Evolutionary conservation across 2,113 vertebrate species (phyloP), one percentile per base, ranked within the genome.

Genomic region (Mesocricetus auratus): DNA sequence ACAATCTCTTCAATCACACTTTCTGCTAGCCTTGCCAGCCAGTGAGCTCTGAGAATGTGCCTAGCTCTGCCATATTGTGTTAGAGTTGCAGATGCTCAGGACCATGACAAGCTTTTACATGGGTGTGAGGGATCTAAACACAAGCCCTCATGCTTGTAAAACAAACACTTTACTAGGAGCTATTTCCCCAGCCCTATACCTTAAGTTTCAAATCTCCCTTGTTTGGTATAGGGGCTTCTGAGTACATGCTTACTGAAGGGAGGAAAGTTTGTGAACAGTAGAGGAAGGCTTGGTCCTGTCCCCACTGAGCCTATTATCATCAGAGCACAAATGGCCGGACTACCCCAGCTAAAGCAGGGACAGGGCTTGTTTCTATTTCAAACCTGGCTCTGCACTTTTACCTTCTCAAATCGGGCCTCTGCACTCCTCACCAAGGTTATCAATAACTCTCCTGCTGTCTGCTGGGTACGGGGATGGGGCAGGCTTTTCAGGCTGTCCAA

Each of bases 331-430:
- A 47, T 15, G 69, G 9, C 39, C 42, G n/a, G 33, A 81, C 15
- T 26, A 56, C 7, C 58, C 64, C 17, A 64, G 60, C 53, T 62
- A 19, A 7, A 47, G 42, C 36, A 10, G 15, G 29, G 85, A 56
- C 45, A 88, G 47, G 21, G n/a, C 26, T 68, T 71, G 47, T 26
- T 17, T 3, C 26, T 68, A 64, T 73, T 95, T 94, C 62, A 77
- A 88, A 75, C 10, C n/a, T 7, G 39, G 39, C 31, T 21, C 42
- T 56, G 13, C 83, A 19, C 17, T 62, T 83, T 96, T 97, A 98
- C 97, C 97, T 96, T 96, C 58, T 98, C 94, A 95, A 96, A 93
- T 69, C 33, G 87, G 21, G 93, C 96, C 19, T 93, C 94, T 0
- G 92, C 95, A 53, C 31, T 77, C 89, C 95, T 88, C n/a, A 96